These are phyloP conservation scores for Sitta carolinensis DNA, from an alignment of 2,797 vertebrate genomes.

Conservation along the genomic window DNA sequence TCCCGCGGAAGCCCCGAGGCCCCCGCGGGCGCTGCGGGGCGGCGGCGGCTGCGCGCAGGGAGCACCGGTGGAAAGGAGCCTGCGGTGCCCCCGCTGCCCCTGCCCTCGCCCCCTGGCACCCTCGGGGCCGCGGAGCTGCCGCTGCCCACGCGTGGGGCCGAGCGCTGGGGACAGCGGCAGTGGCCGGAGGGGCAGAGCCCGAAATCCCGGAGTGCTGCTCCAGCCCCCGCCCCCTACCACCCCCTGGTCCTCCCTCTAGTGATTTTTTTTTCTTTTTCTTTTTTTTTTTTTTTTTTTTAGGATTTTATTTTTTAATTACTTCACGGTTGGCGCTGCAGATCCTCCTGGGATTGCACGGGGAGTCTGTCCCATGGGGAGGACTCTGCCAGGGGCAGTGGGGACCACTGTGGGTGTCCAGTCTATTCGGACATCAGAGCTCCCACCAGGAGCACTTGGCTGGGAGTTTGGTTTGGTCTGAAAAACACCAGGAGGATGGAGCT, in stretches of 20 bases:
- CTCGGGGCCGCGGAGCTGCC: background rate
- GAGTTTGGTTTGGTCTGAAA: background rate
- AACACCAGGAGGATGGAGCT: background rate
- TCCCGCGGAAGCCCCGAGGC: background rate
- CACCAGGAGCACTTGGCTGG: rapidly evolving
- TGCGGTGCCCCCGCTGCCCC: background rate
- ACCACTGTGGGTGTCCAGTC: background rate
- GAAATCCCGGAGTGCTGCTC: background rate
- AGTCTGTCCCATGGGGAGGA: background rate
- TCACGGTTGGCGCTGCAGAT: background rate
- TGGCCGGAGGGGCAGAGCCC: background rate
- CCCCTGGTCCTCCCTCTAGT: background rate
- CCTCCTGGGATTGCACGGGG: background rate
- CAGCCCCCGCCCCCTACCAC: background rate
- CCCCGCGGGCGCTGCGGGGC: background rate
- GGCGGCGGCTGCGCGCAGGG: background rate
- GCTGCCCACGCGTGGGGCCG: background rate
- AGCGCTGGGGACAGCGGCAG: background rate
- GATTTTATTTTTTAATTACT: background rate
- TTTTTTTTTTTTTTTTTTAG: background rate
- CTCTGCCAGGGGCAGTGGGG: background rate
- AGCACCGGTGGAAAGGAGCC: background rate
- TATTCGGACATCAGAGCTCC: background rate
- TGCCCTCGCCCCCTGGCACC: background rate
- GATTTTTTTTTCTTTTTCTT: background rate